Conservation (phyloP, 2,113 vertebrate genomes). For the Ceyx cyanopectus region DNA sequence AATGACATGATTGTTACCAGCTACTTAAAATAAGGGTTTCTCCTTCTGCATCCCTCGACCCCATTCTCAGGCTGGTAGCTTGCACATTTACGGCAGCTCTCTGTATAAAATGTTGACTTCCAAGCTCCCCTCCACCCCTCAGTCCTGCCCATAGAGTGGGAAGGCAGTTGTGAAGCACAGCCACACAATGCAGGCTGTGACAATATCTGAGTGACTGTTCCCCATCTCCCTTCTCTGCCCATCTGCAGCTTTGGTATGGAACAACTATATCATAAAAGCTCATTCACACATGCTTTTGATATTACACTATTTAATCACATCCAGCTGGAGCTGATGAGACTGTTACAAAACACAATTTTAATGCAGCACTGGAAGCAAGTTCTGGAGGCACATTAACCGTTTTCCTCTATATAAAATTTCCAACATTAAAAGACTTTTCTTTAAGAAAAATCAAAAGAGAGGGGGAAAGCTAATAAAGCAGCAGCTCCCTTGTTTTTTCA, state of each 20-base stretch:
- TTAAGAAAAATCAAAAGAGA: not conserved
- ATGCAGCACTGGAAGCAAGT: conserved; percentile 72
- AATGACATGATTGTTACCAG: not conserved
- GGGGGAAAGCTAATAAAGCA: not conserved
- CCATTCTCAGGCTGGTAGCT: not conserved
- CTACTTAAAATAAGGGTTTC: not conserved
- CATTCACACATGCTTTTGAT: conserved; percentile 83
- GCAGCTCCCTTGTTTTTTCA: not conserved
- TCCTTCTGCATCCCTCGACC: not conserved
- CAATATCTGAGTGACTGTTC: conserved; percentile 43
- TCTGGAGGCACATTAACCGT: conserved; percentile 75
- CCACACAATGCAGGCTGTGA: not conserved
- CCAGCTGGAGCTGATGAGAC: conserved; percentile 81
- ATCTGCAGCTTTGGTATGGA: conserved; percentile 70
- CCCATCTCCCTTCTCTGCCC: conserved; percentile 44
- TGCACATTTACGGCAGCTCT: not conserved
- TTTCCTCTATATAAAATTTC: conserved; percentile 70
- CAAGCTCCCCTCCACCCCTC: conserved; percentile 4
- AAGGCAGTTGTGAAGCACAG: not conserved
- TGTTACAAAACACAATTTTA: conserved; percentile 79
- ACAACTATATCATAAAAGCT: conserved; percentile 76
- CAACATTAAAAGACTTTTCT: conserved; percentile 62
- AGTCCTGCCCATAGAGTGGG: not conserved
- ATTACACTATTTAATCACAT: conserved; percentile 81
- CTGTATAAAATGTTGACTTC: not conserved